These are phyloP conservation scores for Herminia tarsipennalis DNA, from an alignment of 2,888 invertebrate species.

Conservation along the genomic window DNA sequence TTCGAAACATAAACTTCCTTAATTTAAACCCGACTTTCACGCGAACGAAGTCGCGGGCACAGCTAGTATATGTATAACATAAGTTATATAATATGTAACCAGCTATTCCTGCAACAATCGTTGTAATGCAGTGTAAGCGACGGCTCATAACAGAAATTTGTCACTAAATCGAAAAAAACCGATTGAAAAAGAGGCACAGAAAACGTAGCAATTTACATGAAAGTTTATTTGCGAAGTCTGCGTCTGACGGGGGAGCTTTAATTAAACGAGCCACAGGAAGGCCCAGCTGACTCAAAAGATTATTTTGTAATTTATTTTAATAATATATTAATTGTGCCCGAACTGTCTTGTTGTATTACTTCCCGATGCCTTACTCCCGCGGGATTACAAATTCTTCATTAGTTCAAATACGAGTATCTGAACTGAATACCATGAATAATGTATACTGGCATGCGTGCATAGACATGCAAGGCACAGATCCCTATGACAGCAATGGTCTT, in stretches of 20 bases:
- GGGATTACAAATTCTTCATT: no score
- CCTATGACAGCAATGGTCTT: not conserved
- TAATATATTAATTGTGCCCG: conserved; percentile 26
- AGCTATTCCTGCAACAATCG: no score
- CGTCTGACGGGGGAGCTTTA: conserved; percentile 36
- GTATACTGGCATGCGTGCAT: not conserved
- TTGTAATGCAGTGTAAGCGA: no score
- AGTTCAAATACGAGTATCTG: no score
- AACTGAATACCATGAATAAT: not conserved
- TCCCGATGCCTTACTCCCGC: not conserved
- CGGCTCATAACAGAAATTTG: no score
- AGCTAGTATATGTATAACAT: no score
- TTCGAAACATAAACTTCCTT: no score
- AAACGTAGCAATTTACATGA: conserved; percentile 43
- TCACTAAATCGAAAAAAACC: conserved; percentile 12
- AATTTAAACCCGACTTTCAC: no score
- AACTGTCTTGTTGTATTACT: conserved; percentile 3
- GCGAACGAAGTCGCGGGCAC: no score
- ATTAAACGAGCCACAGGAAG: conserved; percentile 43
- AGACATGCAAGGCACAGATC: not conserved
- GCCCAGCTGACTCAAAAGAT: conserved; percentile 42
- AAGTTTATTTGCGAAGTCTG: conserved; percentile 46
- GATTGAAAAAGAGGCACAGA: conserved; percentile 24
- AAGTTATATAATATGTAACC: no score
- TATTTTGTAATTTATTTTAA: conserved; percentile 46